Evolutionary conservation across 1,140 invertebrate species (phyloP).

Genomic region (Danaus plexippus): DNA sequence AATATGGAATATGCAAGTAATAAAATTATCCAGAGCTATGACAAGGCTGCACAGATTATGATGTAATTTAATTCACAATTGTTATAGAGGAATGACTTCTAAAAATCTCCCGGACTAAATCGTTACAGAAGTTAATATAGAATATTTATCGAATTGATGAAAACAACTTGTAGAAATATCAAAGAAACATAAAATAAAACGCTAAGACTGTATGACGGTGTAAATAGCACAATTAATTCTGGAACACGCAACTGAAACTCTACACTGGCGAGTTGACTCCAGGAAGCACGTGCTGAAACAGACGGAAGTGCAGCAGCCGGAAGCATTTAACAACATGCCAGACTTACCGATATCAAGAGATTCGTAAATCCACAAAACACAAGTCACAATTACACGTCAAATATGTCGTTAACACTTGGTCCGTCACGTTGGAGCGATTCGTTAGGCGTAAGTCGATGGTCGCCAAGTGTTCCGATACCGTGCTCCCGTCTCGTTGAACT

Average conservation of each 20-base stretch:
- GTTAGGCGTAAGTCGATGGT: constrained; percentile 58
- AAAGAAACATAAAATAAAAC: constrained; percentile 27
- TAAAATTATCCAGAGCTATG: too few relatives aligned
- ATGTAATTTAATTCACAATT: too few relatives aligned
- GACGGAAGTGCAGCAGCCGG: constrained; percentile 25
- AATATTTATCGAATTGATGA: too few relatives aligned
- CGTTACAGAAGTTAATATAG: too few relatives aligned
- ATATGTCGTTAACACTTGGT: constrained; percentile 39
- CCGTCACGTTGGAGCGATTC: constrained; percentile 40
- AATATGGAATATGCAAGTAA: too few relatives aligned
- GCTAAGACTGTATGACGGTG: constrained; percentile 32
- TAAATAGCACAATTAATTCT: constrained; percentile 40
- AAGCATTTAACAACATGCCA: constrained; percentile 13
- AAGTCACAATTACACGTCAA: constrained; percentile 47
- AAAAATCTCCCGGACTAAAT: too few relatives aligned
- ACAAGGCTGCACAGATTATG: too few relatives aligned
- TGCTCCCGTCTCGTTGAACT: constrained; percentile 44
- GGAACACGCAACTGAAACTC: constrained; percentile 58
- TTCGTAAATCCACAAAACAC: constrained; percentile 57
- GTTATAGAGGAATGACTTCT: too few relatives aligned
- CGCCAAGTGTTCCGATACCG: constrained; percentile 18
- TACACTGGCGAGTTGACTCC: constrained; percentile 41
- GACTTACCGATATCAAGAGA: constrained; percentile 48
- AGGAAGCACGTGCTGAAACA: constrained; percentile 36
- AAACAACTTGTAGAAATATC: constrained; percentile 12